phyloP scores from a whole-genome alignment of 2,888 invertebrate species.

The Myopa tessellatipennis region DNA sequence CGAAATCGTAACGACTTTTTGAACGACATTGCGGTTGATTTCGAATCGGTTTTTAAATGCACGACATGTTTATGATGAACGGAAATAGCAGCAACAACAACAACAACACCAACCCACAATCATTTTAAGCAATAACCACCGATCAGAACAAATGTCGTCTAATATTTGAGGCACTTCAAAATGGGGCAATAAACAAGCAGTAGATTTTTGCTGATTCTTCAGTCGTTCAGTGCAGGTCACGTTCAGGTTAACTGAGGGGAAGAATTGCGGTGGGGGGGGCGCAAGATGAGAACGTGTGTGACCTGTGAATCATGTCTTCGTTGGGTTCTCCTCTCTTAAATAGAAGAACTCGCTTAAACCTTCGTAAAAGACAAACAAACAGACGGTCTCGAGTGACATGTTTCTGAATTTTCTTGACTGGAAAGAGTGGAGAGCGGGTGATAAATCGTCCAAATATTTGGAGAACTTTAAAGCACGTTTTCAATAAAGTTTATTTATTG shows the following conservation, averaged over 20 bases:
- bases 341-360: too few species aligned
- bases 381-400: too few species aligned
- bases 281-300: too few species aligned
- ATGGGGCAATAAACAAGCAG: neutral
- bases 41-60: neutral
- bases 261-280: too few species aligned
- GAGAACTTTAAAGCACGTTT: constrained; percentile 16
- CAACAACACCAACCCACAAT: neutral
- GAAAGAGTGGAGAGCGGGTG: too few species aligned
- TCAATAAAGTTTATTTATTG: constrained; percentile 26
- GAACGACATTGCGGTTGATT: neutral
- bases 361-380: too few species aligned
- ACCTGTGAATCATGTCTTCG: too few species aligned
- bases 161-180: neutral
- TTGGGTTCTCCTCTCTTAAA: too few species aligned
- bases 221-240: neutral
- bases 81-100: neutral
- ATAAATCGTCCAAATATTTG: neutral
- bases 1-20: neutral
- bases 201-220: neutral
- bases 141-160: constrained; percentile 1
- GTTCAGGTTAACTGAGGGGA: too few species aligned
- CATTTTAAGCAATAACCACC: neutral
- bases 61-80: neutral
- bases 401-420: too few species aligned